These are phyloP conservation scores for Panthera leo DNA, from an alignment of 2,113 vertebrate species.

Conservation along the genomic window DNA sequence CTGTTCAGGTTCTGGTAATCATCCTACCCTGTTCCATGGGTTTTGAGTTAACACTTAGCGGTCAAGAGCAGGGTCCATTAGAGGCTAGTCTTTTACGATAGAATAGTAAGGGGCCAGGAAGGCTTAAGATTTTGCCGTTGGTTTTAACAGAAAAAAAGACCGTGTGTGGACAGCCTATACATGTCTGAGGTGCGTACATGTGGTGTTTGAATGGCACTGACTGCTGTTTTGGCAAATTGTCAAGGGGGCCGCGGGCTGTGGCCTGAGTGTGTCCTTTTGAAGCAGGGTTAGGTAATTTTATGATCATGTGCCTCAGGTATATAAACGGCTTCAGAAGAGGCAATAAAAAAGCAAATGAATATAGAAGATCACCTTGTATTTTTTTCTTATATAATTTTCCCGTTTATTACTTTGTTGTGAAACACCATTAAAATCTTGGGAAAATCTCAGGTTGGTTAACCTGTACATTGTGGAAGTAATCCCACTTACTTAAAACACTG, in stretches of 20 bases:
- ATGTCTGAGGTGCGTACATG: background rate
- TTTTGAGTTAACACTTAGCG: background rate
- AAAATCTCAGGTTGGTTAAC: background rate
- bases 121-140: background rate
- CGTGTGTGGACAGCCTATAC: no score
- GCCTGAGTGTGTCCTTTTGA: background rate
- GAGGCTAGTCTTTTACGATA: background rate
- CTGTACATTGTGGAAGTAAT: background rate
- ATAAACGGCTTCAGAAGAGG: background rate
- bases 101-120: background rate
- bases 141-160: background rate
- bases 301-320: background rate
- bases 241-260: background rate
- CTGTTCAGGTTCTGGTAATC: background rate
- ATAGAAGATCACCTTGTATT: background rate
- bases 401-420: background rate
- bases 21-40: background rate
- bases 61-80: background rate
- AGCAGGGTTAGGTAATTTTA: background rate
- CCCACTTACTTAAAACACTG: background rate
- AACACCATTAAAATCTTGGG: background rate
- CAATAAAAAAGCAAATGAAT: background rate
- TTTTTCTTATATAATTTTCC: background rate
- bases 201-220: rapidly evolving
- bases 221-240: rapidly evolving